Conservation (phyloP, 2,797 vertebrate genomes). For the Luscinia luscinia region DNA sequence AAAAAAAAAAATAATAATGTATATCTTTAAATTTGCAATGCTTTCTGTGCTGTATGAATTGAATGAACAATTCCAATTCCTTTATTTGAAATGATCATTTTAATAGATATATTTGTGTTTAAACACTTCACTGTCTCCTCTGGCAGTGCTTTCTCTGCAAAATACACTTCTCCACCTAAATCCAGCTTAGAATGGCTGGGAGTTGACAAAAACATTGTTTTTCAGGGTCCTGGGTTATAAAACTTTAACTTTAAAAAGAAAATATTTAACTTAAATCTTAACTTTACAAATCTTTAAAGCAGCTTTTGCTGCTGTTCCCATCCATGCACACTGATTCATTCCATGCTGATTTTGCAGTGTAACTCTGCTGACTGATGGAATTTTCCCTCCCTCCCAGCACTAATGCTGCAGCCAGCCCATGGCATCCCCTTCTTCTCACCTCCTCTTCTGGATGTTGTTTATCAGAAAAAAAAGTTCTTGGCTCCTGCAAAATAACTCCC, state of each 20-base stretch:
- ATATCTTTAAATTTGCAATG: not conserved
- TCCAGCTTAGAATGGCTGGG: not conserved
- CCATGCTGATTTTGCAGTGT: no score
- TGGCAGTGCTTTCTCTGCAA: not conserved
- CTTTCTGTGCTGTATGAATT: not conserved
- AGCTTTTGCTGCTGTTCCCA: no score
- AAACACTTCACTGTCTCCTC: not conserved
- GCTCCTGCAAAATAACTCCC: not conserved
- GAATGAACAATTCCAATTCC: not conserved
- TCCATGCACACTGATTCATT: no score
- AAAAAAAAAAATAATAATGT: not conserved
- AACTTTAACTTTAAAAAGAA: conserved; percentile 16
- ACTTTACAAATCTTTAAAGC: not conserved
- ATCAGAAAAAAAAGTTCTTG: not conserved
- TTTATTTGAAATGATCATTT: not conserved
- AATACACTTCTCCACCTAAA: not conserved
- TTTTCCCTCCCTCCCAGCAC: no score
- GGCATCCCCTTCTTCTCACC: no score
- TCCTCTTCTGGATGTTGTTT: no score
- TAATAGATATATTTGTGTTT: not conserved
- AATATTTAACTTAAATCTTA: not conserved
- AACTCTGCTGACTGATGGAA: no score
- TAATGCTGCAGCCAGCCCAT: no score
- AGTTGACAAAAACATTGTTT: not conserved
- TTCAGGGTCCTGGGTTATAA: not conserved